Base-by-base conservation (phyloP, 2,888 invertebrate species). In the Lochmaea crataegi region DNA sequence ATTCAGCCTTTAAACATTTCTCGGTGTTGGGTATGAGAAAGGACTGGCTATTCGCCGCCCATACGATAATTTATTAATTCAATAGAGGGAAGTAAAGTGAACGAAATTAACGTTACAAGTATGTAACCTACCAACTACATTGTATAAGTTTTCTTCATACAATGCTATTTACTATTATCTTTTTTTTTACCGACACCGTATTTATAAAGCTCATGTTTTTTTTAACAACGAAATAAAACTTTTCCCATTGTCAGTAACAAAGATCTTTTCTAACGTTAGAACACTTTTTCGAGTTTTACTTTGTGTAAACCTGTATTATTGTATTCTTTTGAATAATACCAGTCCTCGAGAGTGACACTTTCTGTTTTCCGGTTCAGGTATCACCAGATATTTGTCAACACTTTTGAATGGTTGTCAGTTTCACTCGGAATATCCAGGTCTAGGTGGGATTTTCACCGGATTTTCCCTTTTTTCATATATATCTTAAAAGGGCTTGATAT, bases 351-450 rank as follows among this genome's bases (percentile, higher is more conserved):
- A n/a, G n/a, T n/a, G n/a, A n/a, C n/a, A 7, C n/a, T 48, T 14
- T 14, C 48, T 48, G n/a, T 48, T 48, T n/a, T 48, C 14, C 57
- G 57, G 26, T 57, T 26, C 57, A 18, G 57, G 26, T 57, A 4
- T 22, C 57, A 26, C 12, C 11, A 57, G 26, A 57, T 57, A 57
- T 57, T 57, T 26, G 57, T 57, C 57, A 57, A 6, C 26, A 26
- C 57, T 11, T 26, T 22, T 57, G 26, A 57, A 57, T 57, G 57
- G 14, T 57, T 57, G 57, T 57, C 57, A 57, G 57, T 57, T 57
- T 57, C 57, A 57, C 57, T 22, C 26, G 26, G 2, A 57, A 57
- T 57, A 26, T 57, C 57, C 57, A 22, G 57, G 26, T 26, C 18
- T 56, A 56, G 22, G 22, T 56, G 12, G 56, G 56, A 56, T 56